A percentile compares a stretch with the other conserved stretches of the same genome.
Evolutionary conservation across 2,888 invertebrate genomes (phyloP).

Genomic region (Oxycera nigricornis): DNA sequence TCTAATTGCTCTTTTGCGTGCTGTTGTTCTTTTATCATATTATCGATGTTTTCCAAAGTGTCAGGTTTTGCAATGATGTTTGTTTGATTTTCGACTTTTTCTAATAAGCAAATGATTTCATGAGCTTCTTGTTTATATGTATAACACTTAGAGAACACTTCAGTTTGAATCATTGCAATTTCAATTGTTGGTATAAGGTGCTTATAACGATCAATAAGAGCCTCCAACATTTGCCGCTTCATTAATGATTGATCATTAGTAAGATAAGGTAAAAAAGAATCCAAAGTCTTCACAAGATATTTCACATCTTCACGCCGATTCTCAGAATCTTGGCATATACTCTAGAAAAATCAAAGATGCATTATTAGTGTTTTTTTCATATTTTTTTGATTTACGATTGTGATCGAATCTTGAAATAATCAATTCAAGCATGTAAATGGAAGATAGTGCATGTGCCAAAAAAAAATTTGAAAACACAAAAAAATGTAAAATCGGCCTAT

Average conservation of each 20-base stretch:
- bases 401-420: too few species aligned
- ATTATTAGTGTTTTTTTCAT: not conserved
- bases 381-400: not conserved
- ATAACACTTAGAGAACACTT: conserved; percentile 90
- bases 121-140: conserved; percentile 89
- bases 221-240: conserved; percentile 84
- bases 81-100: conserved; percentile 77
- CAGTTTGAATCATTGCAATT: conserved; percentile 91
- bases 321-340: conserved; percentile 89
- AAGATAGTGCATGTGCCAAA: too few species aligned
- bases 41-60: conserved; percentile 75
- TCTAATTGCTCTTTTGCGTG: conserved; percentile 82
- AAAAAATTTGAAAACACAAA: too few species aligned
- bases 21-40: conserved; percentile 82
- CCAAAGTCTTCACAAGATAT: conserved; percentile 90
- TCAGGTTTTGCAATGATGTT: conserved; percentile 71
- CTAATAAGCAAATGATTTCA: conserved; percentile 80
- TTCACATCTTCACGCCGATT: conserved; percentile 92
- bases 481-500: too few species aligned
- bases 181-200: conserved; percentile 91
- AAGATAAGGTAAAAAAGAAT: conserved; percentile 82
- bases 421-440: not conserved
- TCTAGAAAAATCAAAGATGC: conserved; percentile 65
- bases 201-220: conserved; percentile 85
- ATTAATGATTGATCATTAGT: conserved; percentile 79